Conservation (phyloP, 2,113 vertebrate species). For the Bujurquina vittata region DNA sequence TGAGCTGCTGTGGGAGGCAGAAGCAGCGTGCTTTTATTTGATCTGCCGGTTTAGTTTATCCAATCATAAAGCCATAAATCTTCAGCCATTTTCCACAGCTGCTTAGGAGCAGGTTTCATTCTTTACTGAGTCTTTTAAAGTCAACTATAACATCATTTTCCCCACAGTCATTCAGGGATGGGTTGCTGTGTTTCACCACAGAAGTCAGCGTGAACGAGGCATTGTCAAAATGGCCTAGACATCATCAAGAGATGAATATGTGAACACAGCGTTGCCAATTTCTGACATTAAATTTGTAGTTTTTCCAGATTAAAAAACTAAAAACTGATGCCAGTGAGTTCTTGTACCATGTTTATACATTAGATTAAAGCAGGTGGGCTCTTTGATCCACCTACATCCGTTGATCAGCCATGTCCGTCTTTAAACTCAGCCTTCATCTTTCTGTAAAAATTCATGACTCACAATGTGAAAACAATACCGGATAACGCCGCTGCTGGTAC, state of each 20-base stretch:
- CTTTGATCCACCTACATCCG: background rate
- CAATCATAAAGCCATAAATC: slow-evolving; percentile 23
- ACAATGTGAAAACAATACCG: background rate
- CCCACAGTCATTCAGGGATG: background rate
- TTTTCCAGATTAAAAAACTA: background rate
- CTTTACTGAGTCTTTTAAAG: background rate
- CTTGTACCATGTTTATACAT: background rate
- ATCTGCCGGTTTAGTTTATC: slow-evolving; percentile 6
- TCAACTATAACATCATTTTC: background rate
- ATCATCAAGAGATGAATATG: background rate
- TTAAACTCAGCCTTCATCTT: background rate
- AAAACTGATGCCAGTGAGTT: background rate
- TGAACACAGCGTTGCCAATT: background rate
- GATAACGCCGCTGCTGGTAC: background rate
- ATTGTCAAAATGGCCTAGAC: background rate
- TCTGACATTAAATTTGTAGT: background rate
- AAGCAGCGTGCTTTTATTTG: background rate
- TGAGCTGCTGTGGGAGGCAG: background rate
- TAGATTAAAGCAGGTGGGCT: background rate
- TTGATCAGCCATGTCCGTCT: background rate
- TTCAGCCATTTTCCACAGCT: background rate
- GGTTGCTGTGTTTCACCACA: background rate
- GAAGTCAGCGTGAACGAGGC: background rate
- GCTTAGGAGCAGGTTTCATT: background rate
- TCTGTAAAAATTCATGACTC: background rate